Percentiles rank a stretch among this genome's conserved stretches.
phyloP scores from a whole-genome alignment of 2,113 vertebrate species.

The Odobenus rosmarus region DNA sequence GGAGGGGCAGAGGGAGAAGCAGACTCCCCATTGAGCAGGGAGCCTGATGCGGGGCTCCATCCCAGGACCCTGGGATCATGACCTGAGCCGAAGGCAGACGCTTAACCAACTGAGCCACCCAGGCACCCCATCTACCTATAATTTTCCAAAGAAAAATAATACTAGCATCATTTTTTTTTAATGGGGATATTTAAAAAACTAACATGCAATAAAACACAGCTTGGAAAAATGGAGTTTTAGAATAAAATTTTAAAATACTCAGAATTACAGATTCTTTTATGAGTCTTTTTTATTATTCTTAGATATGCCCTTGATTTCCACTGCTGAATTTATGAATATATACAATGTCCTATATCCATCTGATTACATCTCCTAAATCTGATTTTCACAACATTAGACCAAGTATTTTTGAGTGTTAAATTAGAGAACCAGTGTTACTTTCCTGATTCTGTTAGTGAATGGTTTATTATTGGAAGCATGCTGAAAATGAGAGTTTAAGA shows the following conservation, averaged over 20 bases:
- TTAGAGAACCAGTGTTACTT: background rate
- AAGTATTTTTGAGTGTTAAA: background rate
- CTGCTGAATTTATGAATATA: background rate
- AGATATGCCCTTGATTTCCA: background rate
- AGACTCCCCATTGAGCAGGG: too few species aligned
- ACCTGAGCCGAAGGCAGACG: too few species aligned
- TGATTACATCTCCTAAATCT: background rate
- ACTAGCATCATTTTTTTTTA: background rate
- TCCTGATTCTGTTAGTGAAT: background rate
- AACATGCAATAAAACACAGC: background rate
- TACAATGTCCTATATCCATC: background rate
- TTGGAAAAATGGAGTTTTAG: background rate
- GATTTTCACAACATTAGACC: background rate
- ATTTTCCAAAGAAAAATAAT: conserved; percentile 33
- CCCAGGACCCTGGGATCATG: too few species aligned
- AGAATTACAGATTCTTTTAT: background rate
- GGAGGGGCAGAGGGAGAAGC: too few species aligned
- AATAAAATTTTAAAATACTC: background rate
- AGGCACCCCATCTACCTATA: background rate
- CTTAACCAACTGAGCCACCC: too few species aligned
- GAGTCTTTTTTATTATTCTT: background rate
- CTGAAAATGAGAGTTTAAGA: background rate
- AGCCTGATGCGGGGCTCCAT: too few species aligned
- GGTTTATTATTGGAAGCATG: background rate
- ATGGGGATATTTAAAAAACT: background rate